Evolutionary conservation across 2,888 invertebrate genomes (phyloP), one percentile per base, ranked within the genome.

Genomic region (Cephus pygmeus): DNA sequence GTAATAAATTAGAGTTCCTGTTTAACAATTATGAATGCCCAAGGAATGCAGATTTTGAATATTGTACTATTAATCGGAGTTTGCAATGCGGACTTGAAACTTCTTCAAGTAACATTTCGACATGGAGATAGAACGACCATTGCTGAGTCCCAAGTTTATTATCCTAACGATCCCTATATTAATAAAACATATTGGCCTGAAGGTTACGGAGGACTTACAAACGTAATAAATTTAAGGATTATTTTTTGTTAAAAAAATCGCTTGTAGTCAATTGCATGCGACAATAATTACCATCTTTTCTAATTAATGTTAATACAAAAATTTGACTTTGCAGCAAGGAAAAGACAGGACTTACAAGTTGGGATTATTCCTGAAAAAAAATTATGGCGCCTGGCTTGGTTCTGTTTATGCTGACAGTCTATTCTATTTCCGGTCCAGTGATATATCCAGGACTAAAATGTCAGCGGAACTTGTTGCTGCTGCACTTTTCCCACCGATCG

Each of bases 41-140:
- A 9, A 40, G 15, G 23, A 40, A 40, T 40, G 40, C 40, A 23
- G 40, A 40, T 6, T 40, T 23, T 40, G 15, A 40, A 23, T 40
- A 40, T 40, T 23, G 23, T 15, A 23, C 40, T 40, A 1, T 40
- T 40, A 23, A 40, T 40, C 4, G 75, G 30, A 33, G 15, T n/a
- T 34, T 73, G 75, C 36, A 34, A 31, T 4, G 79, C 75, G 1
- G 79, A 84, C 30, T 36, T 84, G 0, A 80, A 76, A 56, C 69
- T 81, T 1, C 9, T 84, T 9, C 84, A 84, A 69, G 76, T 78
- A 35, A 34, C 82, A 68, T 83, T 79, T 69, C 80, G 83, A 69
- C 83, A 84, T 75, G 84, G 81, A n/a, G 80, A 83, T 23, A 79
- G 81, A 35, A 76, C 79, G 68, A 84, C 82, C 30, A 34, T 73